These are phyloP conservation scores for Coptodon bakossiorum DNA, from an alignment of 2,113 vertebrate genomes.

Conservation along the genomic window DNA sequence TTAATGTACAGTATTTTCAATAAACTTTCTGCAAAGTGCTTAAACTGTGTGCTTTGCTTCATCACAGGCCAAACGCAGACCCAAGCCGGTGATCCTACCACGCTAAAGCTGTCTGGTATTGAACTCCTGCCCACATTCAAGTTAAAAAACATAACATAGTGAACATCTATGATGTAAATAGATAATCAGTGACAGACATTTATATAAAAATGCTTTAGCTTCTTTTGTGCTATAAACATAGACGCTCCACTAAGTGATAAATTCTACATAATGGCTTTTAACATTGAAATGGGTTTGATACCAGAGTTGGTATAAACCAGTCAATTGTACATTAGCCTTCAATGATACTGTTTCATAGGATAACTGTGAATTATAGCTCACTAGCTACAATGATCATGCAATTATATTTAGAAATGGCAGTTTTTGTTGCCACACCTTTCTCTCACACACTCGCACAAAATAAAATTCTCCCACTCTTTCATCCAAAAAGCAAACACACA, in stretches of 20 bases:
- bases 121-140: conserved; percentile 44
- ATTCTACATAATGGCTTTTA: conserved; percentile 22
- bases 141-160: conserved; percentile 29
- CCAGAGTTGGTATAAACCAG: conserved; percentile 20
- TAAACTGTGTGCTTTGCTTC: conserved; percentile 54
- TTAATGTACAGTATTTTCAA: conserved; percentile 52
- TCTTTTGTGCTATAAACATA: conserved; percentile 21
- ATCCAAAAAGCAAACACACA: not conserved
- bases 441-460: not conserved
- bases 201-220: not conserved
- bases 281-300: conserved; percentile 35
- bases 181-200: not conserved
- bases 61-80: conserved; percentile 26
- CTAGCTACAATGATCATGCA: conserved; percentile 51
- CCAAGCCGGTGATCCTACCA: not conserved
- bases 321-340: conserved; percentile 11
- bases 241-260: conserved; percentile 10
- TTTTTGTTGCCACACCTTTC: not conserved
- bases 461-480: not conserved
- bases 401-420: conserved; percentile 34
- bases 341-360: conserved; percentile 33
- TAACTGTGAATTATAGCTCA: conserved; percentile 35
- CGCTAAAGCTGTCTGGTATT: conserved; percentile 17
- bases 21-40: conserved; percentile 64
- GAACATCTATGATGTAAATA: conserved; percentile 21